These are phyloP conservation scores for Tetranychus piercei DNA, from an alignment of 2,888 invertebrate species.

Conservation along the genomic window DNA sequence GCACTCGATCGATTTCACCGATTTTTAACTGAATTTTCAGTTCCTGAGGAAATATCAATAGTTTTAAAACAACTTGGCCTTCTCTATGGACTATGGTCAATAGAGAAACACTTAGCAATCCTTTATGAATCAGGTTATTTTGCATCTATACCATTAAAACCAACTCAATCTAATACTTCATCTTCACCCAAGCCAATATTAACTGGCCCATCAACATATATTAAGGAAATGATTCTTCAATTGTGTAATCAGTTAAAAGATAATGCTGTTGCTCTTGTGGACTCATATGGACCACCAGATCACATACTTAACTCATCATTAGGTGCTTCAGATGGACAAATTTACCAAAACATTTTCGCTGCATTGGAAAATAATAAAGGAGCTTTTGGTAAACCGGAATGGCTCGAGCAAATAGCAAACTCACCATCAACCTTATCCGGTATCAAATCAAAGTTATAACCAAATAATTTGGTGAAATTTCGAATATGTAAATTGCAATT, in stretches of 20 bases:
- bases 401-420: constrained; percentile 16
- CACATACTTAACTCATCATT: constrained; percentile 69
- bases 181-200: constrained; percentile 25
- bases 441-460: no score
- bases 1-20: constrained; percentile 17
- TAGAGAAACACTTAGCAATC: constrained; percentile 50
- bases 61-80: constrained; percentile 32
- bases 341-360: constrained; percentile 19
- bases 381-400: constrained; percentile 15
- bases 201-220: not conserved
- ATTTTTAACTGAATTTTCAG: constrained; percentile 13
- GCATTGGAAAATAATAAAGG: not conserved
- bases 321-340: constrained; percentile 61
- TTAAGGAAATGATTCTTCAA: constrained; percentile 42
- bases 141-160: not conserved
- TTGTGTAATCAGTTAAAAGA: constrained; percentile 51
- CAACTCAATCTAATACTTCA: not conserved
- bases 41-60: constrained; percentile 7
- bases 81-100: constrained; percentile 34
- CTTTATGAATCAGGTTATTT: constrained; percentile 40
- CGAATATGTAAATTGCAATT: no score
- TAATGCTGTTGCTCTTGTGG: constrained; percentile 56
- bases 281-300: constrained; percentile 72
- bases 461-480: no score
- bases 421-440: no score